phyloP scores from a whole-genome alignment of 2,888 invertebrate species.

The Tachina lurida region DNA sequence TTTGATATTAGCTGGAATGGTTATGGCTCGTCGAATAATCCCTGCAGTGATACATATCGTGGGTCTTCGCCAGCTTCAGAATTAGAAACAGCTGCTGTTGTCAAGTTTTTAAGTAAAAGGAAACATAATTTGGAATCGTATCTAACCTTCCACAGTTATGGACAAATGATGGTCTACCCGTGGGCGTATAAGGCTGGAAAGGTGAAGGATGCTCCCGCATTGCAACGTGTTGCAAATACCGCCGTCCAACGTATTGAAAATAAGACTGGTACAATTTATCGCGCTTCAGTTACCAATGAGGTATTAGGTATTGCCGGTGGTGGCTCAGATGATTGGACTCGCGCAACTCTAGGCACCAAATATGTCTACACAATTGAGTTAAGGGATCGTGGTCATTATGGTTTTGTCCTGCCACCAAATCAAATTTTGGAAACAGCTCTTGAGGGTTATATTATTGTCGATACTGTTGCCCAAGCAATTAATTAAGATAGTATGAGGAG shows the following conservation, averaged over 20 bases:
- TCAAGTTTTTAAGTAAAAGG: slow-evolving; percentile 83
- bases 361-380: slow-evolving; percentile 81
- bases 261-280: slow-evolving; percentile 77
- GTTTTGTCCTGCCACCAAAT: slow-evolving; percentile 79
- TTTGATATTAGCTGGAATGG: slow-evolving; percentile 94
- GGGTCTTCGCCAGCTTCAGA: slow-evolving; percentile 92
- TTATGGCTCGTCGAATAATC: slow-evolving; percentile 84
- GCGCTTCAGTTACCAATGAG: slow-evolving; percentile 78
- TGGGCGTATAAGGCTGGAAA: slow-evolving; percentile 81
- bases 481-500: slow-evolving; percentile 1
- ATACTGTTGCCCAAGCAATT: slow-evolving; percentile 78
- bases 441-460: slow-evolving; percentile 79
- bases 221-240: slow-evolving; percentile 78
- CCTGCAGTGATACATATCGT: slow-evolving; percentile 91
- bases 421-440: slow-evolving; percentile 78
- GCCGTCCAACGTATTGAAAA: slow-evolving; percentile 78
- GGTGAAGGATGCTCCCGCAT: slow-evolving; percentile 75
- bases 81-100: slow-evolving; percentile 89
- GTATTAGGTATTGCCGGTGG: slow-evolving; percentile 81
- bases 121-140: slow-evolving; percentile 86
- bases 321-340: slow-evolving; percentile 82
- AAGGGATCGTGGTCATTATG: slow-evolving; percentile 79
- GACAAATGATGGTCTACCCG: slow-evolving; percentile 80
- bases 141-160: slow-evolving; percentile 91
- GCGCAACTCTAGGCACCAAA: slow-evolving; percentile 76